Conservation (phyloP, 2,113 vertebrate species). For the Halichoeres trimaculatus region DNA sequence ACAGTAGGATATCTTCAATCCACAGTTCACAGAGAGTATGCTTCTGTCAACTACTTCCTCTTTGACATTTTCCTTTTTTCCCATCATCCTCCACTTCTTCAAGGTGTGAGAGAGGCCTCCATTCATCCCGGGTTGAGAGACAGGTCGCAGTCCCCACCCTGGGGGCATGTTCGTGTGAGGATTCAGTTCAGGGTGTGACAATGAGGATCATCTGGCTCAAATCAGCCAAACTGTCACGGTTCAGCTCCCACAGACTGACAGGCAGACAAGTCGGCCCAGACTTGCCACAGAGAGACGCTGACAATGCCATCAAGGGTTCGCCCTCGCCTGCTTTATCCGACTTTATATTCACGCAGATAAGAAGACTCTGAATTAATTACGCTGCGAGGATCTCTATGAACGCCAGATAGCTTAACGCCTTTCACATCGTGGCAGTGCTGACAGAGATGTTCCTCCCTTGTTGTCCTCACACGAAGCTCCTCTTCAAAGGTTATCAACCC, state of each 20-base stretch:
- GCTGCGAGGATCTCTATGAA: constrained; percentile 52
- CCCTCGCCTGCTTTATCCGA: constrained; percentile 35
- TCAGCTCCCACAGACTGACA: constrained; percentile 54
- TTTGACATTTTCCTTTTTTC: constrained; percentile 9
- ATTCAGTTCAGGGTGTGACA: constrained; percentile 71
- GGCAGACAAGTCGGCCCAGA: constrained; percentile 53
- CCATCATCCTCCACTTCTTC: not conserved
- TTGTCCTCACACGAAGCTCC: constrained; percentile 50
- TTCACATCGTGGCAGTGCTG: constrained; percentile 54
- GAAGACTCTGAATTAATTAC: constrained; percentile 76
- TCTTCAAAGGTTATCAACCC: constrained; percentile 75
- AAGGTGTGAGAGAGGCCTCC: constrained; percentile 35
- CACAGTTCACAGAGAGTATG: not conserved
- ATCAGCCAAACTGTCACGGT: constrained; percentile 64
- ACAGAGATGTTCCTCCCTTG: constrained; percentile 63
- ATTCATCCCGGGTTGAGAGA: constrained; percentile 60
- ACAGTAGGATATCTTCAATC: not conserved
- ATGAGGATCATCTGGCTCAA: constrained; percentile 69
- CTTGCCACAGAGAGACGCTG: constrained; percentile 44
- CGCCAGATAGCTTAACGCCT: constrained; percentile 52
- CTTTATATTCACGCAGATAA: constrained; percentile 61
- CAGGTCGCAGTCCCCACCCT: constrained; percentile 47
- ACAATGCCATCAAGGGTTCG: constrained; percentile 38
- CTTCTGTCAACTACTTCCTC: constrained; percentile 8
- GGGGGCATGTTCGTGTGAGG: constrained; percentile 57